Percentiles rank a stretch among this genome's conserved stretches.
Conservation (phyloP, 2,797 vertebrate genomes). For the Molossus alvarezi region DNA sequence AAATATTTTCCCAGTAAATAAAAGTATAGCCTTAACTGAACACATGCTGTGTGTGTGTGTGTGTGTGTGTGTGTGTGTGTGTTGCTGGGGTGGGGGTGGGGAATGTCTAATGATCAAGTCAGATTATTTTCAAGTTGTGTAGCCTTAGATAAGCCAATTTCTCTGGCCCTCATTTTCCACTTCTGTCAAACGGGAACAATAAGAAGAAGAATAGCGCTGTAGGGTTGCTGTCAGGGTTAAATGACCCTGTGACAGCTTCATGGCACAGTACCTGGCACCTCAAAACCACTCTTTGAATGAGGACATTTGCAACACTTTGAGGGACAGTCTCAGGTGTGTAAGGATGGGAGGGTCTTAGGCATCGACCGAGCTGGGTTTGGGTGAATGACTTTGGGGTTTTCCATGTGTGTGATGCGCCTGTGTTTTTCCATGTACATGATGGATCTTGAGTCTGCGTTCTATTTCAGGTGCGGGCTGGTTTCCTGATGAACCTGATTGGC, state of each 20-base stretch:
- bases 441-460: not conserved
- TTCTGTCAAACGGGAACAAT: not conserved
- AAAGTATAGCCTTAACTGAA: not conserved
- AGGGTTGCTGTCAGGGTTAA: not conserved
- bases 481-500: conserved; percentile 98
- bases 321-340: not conserved
- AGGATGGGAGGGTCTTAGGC: not conserved
- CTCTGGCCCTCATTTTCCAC: not conserved
- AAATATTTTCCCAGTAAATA: not conserved
- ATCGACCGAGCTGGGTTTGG: not conserved
- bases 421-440: not conserved
- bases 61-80: not conserved
- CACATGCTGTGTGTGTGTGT: not conserved
- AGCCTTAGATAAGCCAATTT: not conserved
- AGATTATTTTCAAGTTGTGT: not conserved
- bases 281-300: not conserved
- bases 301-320: not conserved
- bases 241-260: not conserved
- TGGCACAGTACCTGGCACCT: not conserved
- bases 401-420: not conserved
- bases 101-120: not conserved
- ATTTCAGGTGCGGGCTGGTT: conserved; percentile 95
- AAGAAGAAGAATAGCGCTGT: not conserved
- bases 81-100: rapidly evolving
- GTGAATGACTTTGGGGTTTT: not conserved